phyloP scores from a whole-genome alignment of 2,888 invertebrate genomes.

The Rotaria sp. region DNA sequence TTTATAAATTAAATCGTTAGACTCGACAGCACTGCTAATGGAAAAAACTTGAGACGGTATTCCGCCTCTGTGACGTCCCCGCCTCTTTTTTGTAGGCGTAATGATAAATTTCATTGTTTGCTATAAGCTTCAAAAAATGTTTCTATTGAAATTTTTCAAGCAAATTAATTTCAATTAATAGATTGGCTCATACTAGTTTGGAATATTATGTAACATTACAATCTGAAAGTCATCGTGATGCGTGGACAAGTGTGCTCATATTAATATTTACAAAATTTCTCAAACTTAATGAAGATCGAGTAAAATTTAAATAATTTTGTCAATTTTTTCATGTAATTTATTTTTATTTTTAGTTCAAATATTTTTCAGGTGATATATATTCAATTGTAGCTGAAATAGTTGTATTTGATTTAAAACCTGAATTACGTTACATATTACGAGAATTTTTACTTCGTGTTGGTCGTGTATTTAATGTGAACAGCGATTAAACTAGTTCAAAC shows the following conservation, averaged over 20 bases:
- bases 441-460: slow-evolving; percentile 85
- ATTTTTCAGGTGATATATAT: slow-evolving; percentile 83
- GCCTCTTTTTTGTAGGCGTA: too few relatives aligned
- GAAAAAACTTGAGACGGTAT: too few relatives aligned
- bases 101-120: too few relatives aligned
- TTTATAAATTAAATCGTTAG: too few relatives aligned
- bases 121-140: too few relatives aligned
- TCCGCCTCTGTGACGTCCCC: too few relatives aligned
- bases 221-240: slow-evolving; percentile 83
- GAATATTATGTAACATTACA: slow-evolving; percentile 79
- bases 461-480: slow-evolving; percentile 2
- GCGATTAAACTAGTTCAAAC: neutral
- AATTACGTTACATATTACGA: slow-evolving; percentile 78
- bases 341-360: slow-evolving; percentile 68
- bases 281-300: slow-evolving; percentile 83
- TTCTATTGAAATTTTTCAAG: too few relatives aligned
- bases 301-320: slow-evolving; percentile 57
- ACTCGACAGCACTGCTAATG: too few relatives aligned
- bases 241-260: slow-evolving; percentile 83
- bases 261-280: slow-evolving; percentile 67
- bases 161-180: slow-evolving; percentile 42
- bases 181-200: slow-evolving; percentile 77
- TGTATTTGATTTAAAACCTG: slow-evolving; percentile 85
- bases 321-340: neutral
- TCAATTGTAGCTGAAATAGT: slow-evolving; percentile 82